These are phyloP conservation scores for Eupeodes luniger DNA, from an alignment of 2,888 invertebrate genomes.

Conservation along the genomic window DNA sequence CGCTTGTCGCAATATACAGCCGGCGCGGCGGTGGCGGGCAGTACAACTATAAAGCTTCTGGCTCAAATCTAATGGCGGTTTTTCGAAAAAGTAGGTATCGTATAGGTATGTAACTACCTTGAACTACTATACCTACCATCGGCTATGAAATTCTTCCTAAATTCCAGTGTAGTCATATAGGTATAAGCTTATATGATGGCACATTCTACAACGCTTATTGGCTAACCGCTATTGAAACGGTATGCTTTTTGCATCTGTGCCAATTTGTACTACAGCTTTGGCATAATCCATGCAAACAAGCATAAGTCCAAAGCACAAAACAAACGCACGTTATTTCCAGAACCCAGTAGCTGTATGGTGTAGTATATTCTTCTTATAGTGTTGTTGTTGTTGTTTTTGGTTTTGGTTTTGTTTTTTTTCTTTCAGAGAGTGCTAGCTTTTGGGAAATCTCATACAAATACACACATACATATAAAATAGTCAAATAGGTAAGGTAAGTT, in stretches of 20 bases:
- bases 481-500: too few relatives aligned
- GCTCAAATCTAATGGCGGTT: slow-evolving; percentile 24
- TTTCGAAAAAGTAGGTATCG: background rate
- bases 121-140: too few relatives aligned
- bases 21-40: too few relatives aligned
- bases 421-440: slow-evolving; percentile 2
- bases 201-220: slow-evolving; percentile 37
- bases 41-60: too few relatives aligned
- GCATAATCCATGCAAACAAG: slow-evolving; percentile 50
- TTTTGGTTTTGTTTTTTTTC: background rate
- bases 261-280: slow-evolving; percentile 49
- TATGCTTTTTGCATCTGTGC: slow-evolving; percentile 52
- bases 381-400: background rate
- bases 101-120: slow-evolving; percentile 1
- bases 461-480: background rate
- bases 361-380: background rate
- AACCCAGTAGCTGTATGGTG: background rate
- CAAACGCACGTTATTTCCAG: slow-evolving; percentile 30
- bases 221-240: slow-evolving; percentile 44
- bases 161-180: background rate
- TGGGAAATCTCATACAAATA: slow-evolving; percentile 24
- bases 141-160: slow-evolving; percentile 2
- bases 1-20: too few relatives aligned
- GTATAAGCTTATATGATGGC: slow-evolving; percentile 28
- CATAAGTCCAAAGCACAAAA: slow-evolving; percentile 42